Evolutionary conservation across 2,797 vertebrate species (phyloP), one percentile per base, ranked within the genome.

Genomic region (Pyrocephalus nanus): DNA sequence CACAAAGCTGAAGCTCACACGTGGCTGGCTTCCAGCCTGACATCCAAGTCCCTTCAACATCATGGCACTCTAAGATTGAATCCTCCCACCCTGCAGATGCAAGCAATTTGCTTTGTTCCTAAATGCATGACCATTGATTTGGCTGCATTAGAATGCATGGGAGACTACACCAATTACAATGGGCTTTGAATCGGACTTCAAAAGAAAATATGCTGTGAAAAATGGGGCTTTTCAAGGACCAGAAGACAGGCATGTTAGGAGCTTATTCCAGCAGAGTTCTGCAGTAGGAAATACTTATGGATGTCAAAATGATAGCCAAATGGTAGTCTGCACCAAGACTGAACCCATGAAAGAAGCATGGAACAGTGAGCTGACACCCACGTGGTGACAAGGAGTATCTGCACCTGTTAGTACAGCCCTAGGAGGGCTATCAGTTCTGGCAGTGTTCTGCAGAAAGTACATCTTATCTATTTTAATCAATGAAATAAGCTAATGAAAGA

Each of bases 61-160:
- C 45, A 57, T 14, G 38, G 91, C 61, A 61, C 73, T 81, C 88
- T 6, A 43, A 61, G 69, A 83, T 9, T 26, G 7, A 93, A 91
- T 83, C 87, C 92, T 94, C 95, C 92, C 93, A 93, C 70, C 78
- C 89, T 16, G 43, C 95, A 95, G 76, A 96, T 94, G 92, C 34
- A 45, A 85, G 75, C 73, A 34, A 72, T 61, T 62, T 69, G 66
- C 70, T 84, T 93, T 85, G 2, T 93, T 86, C 78, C 91, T 18
- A 55, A 95, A 90, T 11, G 65, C 60, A 25, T 25, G 72, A 58
- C 89, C 85, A 93, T 57, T 65, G 92, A 94, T 93, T 92, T 54
- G 66, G 51, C 69, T 25, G 47, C 92, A 92, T 97, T 94, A 95
- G 86, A 78, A 96, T 90, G 95, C 93, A 86, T 11, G 38, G 87